A percentile compares a stretch with the other conserved stretches of the same genome.
phyloP scores from a whole-genome alignment of 2,113 vertebrate genomes.

The Mesitornis unicolor region DNA sequence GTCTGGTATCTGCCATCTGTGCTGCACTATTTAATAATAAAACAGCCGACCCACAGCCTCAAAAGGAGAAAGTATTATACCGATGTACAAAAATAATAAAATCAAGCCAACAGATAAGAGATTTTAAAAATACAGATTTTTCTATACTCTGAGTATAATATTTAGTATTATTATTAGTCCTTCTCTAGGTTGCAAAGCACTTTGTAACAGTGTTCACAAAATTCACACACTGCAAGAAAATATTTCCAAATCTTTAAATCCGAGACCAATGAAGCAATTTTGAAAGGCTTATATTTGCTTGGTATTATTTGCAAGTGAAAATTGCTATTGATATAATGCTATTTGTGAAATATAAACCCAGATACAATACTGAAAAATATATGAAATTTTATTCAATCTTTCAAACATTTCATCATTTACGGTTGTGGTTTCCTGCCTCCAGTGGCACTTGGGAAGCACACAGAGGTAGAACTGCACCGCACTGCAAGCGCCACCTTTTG shows the following conservation, averaged over 20 bases:
- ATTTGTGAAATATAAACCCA: not conserved
- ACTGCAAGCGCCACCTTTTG: not conserved
- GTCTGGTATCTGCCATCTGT: constrained; percentile 4
- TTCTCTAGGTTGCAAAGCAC: not conserved
- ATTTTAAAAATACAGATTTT: not conserved
- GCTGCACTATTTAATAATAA: not conserved
- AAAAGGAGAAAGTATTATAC: not conserved
- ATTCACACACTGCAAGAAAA: not conserved
- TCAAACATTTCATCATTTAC: not conserved
- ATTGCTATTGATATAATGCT: not conserved
- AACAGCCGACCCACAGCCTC: not conserved
- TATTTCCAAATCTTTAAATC: not conserved
- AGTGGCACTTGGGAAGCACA: not conserved
- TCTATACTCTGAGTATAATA: not conserved
- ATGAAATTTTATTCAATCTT: not conserved
- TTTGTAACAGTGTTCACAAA: not conserved
- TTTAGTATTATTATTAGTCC: not conserved
- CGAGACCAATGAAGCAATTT: not conserved
- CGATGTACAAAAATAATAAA: not conserved
- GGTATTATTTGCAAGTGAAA: not conserved
- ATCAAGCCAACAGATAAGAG: not conserved
- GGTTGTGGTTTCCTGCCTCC: not conserved
- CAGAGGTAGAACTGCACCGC: not conserved
- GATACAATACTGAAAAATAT: not conserved
- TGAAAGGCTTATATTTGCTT: not conserved